Conservation (phyloP, 1,140 invertebrate species). For the Plodia interpunctella region DNA sequence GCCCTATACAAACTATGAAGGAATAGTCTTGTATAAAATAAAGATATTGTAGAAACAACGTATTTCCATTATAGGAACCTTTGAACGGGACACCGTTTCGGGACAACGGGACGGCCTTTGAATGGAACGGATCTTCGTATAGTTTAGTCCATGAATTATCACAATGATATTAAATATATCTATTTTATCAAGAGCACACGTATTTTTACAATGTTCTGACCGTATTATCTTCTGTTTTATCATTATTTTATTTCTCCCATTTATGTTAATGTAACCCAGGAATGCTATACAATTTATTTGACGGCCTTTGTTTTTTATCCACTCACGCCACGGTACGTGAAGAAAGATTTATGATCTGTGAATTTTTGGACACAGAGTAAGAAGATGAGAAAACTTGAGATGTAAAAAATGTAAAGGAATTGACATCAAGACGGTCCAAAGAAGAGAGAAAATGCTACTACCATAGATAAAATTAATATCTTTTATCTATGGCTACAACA, state of each 20-base stretch:
- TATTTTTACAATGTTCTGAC: too few relatives aligned
- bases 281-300: conserved; percentile 2
- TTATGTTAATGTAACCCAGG: not conserved
- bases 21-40: not conserved
- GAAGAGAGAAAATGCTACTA: too few relatives aligned
- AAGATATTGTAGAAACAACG: not conserved
- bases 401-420: not conserved
- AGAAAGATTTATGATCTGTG: not conserved
- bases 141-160: too few relatives aligned
- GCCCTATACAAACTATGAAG: not conserved
- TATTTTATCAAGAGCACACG: too few relatives aligned
- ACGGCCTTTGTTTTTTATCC: not conserved
- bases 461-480: too few relatives aligned
- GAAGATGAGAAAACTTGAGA: not conserved
- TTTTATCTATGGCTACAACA: too few relatives aligned
- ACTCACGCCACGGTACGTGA: not conserved
- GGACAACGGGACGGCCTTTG: too few relatives aligned
- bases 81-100: too few relatives aligned
- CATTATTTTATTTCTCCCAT: not conserved
- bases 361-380: not conserved
- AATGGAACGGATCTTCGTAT: too few relatives aligned
- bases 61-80: too few relatives aligned
- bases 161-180: too few relatives aligned
- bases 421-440: too few relatives aligned
- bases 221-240: not conserved